Conservation (phyloP, 2,113 vertebrate genomes). For the Lethenteron reissneri region DNA sequence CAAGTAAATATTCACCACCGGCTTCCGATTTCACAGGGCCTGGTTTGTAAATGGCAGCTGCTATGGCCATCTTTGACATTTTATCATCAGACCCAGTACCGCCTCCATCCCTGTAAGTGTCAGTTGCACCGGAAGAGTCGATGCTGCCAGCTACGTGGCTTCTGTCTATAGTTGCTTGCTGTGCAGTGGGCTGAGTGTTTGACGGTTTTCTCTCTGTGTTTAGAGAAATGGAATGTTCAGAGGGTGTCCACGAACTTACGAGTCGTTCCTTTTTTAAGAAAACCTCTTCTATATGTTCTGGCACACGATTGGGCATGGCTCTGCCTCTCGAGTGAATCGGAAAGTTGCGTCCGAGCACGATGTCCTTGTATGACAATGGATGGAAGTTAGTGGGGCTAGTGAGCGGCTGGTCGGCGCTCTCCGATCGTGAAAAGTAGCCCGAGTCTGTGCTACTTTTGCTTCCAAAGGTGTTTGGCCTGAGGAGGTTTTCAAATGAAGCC, state of each 20-base stretch:
- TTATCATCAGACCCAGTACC: too few relatives aligned
- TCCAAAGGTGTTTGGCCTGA: slow-evolving; percentile 60
- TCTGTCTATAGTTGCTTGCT: too few relatives aligned
- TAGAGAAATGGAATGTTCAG: slow-evolving; percentile 36
- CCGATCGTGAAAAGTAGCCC: slow-evolving; percentile 78
- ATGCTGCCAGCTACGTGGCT: too few relatives aligned
- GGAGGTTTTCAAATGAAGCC: slow-evolving; percentile 32
- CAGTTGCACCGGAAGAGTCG: too few relatives aligned
- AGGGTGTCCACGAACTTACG: slow-evolving; percentile 26
- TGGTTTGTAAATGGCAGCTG: too few relatives aligned
- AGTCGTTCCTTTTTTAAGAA: too few relatives aligned
- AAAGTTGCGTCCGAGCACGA: slow-evolving; percentile 58
- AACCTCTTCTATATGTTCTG: too few relatives aligned
- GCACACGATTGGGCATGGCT: too few relatives aligned
- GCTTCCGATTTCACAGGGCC: too few relatives aligned
- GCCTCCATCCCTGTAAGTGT: too few relatives aligned
- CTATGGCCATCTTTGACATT: too few relatives aligned
- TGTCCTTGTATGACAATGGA: slow-evolving; percentile 86
- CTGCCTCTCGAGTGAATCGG: not conserved
- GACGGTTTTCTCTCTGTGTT: slow-evolving; percentile 87
- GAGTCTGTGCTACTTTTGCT: slow-evolving; percentile 96
- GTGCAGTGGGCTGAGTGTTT: slow-evolving; percentile 29
- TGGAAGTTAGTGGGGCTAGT: slow-evolving; percentile 77
- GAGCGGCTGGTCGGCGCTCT: slow-evolving; percentile 69
- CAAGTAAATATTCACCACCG: slow-evolving; percentile 15